Evolutionary conservation across 1,140 invertebrate genomes (phyloP), one percentile per base, ranked within the genome.

Genomic region (Gryllus bimaculatus): DNA sequence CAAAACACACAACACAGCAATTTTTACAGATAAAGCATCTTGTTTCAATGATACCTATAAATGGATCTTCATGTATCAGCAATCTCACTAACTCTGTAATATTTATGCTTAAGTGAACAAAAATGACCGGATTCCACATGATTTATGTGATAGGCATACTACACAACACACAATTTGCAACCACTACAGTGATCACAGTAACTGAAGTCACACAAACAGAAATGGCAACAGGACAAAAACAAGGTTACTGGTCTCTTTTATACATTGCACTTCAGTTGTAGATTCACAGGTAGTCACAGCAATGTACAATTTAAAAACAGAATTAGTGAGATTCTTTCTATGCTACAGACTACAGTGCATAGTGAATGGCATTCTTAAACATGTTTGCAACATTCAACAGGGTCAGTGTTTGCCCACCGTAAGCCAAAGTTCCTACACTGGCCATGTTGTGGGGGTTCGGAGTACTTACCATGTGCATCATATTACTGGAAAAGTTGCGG

Each of bases 401-500:
- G 54, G 54, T 66, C 54, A 66, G 54, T 66, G 54, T 66, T 66
- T 66, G 54, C 54, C 54, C 54, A 66, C 54, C 54, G 54, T 66
- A 66, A 66, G 54, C 54, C 54, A 66, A 66, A 66, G 54, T 66
- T 66, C 54, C 54, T 66, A 66, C 54, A 66, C 54, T 66, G 54
- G 54, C 54, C 54, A 66, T 66, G 54, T 48, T 21, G 82, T 83
- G 84, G 84, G 82, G 83, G 83, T 85, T 86, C 86, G 86, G 89
- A 88, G 86, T 89, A 90, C 89, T 89, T 88, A 90, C 89, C 88
- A 84, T 88, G 88, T 84, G 85, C 83, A 86, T 89, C 88, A 88
- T 89, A 94, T 97, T 95, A 94, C 97, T 99, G 87, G 98, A 99
- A 90, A 99, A 98, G 88, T 99, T 99, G 85, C 98, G 90, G 74